Evolutionary conservation across 2,797 vertebrate genomes (phyloP).

Genomic region (Corythornis leucogaster): DNA sequence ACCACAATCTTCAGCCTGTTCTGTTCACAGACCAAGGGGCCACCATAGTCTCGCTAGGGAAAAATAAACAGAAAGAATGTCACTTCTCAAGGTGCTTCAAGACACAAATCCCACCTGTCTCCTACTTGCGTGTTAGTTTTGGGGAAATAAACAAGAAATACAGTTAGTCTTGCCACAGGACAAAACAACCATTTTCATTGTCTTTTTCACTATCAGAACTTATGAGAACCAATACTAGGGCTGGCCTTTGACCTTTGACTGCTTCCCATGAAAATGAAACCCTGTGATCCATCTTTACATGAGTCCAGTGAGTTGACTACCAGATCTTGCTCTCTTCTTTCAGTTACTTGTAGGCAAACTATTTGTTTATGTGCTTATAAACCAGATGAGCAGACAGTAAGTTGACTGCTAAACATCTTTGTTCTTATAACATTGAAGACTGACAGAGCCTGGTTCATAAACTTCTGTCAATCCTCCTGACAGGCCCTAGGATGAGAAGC

Average conservation of each 20-base stretch:
- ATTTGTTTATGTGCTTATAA: not conserved
- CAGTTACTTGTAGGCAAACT: not conserved
- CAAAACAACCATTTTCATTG: not conserved
- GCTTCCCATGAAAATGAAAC: not conserved
- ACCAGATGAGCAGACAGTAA: not conserved
- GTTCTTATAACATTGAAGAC: not conserved
- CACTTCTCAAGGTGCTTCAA: not conserved
- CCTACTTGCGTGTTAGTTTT: not conserved
- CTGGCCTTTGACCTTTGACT: not conserved
- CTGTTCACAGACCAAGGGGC: slow-evolving; percentile 94
- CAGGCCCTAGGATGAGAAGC: not conserved
- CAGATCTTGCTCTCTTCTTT: not conserved
- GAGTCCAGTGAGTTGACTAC: not conserved
- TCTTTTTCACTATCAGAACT: not conserved
- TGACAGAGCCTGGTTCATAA: not conserved
- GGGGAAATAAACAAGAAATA: not conserved
- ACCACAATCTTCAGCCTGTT: slow-evolving; percentile 90
- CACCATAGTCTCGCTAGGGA: slow-evolving; percentile 93
- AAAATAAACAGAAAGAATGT: not conserved
- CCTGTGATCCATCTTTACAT: not conserved
- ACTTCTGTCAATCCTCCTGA: not conserved
- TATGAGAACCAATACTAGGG: not conserved
- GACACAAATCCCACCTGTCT: not conserved
- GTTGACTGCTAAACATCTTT: not conserved
- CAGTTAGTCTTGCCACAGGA: not conserved